Base-by-base conservation (phyloP, 37 sponge, comb jelly and placozoan genomes). In the Cliona cf. orientalis region DNA sequence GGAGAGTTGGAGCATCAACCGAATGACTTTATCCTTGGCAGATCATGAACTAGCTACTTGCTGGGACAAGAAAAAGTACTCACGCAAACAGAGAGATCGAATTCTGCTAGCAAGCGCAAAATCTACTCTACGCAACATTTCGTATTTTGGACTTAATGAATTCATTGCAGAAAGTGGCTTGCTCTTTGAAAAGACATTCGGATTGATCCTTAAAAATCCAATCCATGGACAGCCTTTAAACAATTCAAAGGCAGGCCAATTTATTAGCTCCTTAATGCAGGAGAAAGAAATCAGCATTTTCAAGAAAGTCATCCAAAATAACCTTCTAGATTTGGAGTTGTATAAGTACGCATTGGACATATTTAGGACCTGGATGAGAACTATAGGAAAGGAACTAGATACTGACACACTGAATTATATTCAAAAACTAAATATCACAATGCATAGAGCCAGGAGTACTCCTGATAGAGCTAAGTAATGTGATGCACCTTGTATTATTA, bases 11-110 rank as follows among this genome's bases (percentile, higher is more conserved):
- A 87, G 79, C 35, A 43, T 42, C 12, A 92, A 92, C 41, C 61
- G 93, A 25, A 84, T 84, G 45, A 88, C 93, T 14, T 5, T 71
- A 6, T 84, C 89, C 89, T 72, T 92, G 28, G 88, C 93, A 2
- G 81, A 92, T 83, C 66, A 87, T 62, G 65, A 45, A 22, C 28
- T 71, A n/a, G 75, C 82, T 62, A 32, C 36, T 37, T 92, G 93
- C 63, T 89, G 65, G 3, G 33, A 64, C 19, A 28, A 33, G 3
- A 2, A 34, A 2, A 31, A 42, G 4, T 65, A 32, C 26, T 12
- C 43, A 19, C 12, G 29, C 2, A 72, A 83, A 40, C 56, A 69
- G n/a, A 69, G 42, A 60, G 61, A 73, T 6, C 26, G 38, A 2
- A 53, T 77, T 9, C 23, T 84, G 22, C 67, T 89, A 6, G 56